phyloP scores from a whole-genome alignment of 2,888 invertebrate species.

The Metalampra italica region DNA sequence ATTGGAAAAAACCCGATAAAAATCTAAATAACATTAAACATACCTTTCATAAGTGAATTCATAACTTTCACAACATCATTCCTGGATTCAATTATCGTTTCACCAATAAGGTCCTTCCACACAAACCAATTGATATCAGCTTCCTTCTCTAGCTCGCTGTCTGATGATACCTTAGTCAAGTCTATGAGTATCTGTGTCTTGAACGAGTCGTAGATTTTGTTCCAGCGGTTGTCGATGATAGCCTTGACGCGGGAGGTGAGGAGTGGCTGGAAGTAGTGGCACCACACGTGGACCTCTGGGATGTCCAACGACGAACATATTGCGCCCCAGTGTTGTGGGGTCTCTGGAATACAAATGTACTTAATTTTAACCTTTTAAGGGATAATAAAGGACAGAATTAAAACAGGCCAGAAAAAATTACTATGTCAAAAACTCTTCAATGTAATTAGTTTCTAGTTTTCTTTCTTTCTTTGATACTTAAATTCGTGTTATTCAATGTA shows the following conservation, averaged over 20 bases:
- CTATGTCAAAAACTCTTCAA: too few relatives aligned
- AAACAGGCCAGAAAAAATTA: too few relatives aligned
- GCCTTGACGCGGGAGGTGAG: constrained; percentile 83
- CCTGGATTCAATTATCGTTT: constrained; percentile 66
- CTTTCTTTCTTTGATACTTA: too few relatives aligned
- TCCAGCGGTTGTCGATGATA: constrained; percentile 74
- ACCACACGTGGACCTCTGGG: constrained; percentile 81
- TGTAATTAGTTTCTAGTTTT: too few relatives aligned
- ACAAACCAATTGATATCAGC: constrained; percentile 83
- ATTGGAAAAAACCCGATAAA: too few relatives aligned
- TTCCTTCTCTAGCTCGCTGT: constrained; percentile 73
- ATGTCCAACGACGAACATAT: constrained; percentile 81
- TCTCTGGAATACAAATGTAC: constrained; percentile 53
- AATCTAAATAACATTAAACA: too few relatives aligned
- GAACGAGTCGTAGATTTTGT: constrained; percentile 53
- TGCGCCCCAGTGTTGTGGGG: constrained; percentile 80
- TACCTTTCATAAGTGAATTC: constrained; percentile 71
- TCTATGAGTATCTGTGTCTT: constrained; percentile 60
- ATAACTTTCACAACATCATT: constrained; percentile 67
- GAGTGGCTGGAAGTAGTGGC: constrained; percentile 84
- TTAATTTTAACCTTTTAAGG: too few relatives aligned
- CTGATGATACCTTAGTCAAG: constrained; percentile 58
- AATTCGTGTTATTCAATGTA: too few relatives aligned
- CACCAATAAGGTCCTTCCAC: constrained; percentile 83
- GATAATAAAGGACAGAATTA: too few relatives aligned